phyloP scores from a whole-genome alignment of 2,888 invertebrate species.

The Cyclophora albipunctata region DNA sequence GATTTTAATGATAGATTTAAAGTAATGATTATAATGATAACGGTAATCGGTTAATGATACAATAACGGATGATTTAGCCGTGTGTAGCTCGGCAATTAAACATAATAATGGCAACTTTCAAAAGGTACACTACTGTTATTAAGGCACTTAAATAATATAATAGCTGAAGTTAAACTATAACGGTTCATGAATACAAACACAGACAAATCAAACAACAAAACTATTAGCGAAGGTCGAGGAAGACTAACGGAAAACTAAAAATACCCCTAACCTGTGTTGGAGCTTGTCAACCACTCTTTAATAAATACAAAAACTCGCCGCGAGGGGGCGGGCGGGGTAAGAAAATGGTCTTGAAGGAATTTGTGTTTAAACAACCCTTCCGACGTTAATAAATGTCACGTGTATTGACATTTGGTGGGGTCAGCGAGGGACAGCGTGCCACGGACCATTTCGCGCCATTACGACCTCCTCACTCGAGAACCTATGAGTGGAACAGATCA shows the following conservation, averaged over 20 bases:
- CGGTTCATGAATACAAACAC: no score
- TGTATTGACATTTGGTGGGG: slow-evolving; percentile 48
- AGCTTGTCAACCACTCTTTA: background rate
- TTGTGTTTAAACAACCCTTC: slow-evolving; percentile 49
- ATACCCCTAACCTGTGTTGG: background rate
- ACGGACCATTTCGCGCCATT: slow-evolving; percentile 35
- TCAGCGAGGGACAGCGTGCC: slow-evolving; percentile 25
- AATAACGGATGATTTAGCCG: no score
- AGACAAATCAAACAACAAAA: no score
- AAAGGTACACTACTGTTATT: no score
- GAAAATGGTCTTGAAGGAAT: slow-evolving; percentile 51
- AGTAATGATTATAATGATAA: no score
- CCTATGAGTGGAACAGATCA: no score
- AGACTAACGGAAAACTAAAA: background rate
- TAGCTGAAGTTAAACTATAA: no score
- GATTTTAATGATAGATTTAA: background rate
- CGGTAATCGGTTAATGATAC: no score
- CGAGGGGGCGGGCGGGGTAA: slow-evolving; percentile 27
- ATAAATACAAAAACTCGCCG: slow-evolving; percentile 1
- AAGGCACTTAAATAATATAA: no score
- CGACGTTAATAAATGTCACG: slow-evolving; percentile 67
- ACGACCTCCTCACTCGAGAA: slow-evolving; percentile 22
- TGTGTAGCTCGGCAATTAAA: no score
- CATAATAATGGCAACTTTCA: no score
- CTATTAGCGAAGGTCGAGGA: no score